A percentile compares a stretch with the other conserved stretches of the same genome.
These are phyloP conservation scores for Pachydiplax longipennis DNA, from an alignment of 2,888 invertebrate genomes.

Conservation along the genomic window DNA sequence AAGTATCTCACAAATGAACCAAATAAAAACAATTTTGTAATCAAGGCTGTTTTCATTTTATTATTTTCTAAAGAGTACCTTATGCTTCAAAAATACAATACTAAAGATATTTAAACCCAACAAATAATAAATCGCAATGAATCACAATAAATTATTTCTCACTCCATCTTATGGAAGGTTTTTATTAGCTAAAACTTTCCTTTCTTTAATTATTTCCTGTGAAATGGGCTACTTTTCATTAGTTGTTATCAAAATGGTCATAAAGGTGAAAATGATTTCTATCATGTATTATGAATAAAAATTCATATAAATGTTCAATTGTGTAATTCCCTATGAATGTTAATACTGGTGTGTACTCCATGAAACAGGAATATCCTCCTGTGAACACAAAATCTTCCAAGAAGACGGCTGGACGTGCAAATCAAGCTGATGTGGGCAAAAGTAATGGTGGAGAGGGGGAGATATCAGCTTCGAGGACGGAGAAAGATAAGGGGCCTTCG, in stretches of 20 bases:
- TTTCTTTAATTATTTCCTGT: too few species aligned
- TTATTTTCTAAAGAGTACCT: too few species aligned
- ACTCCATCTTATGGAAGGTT: too few species aligned
- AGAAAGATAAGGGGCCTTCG: slow-evolving; percentile 57
- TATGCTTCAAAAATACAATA: too few species aligned
- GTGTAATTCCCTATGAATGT: neutral
- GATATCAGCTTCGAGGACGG: slow-evolving; percentile 56
- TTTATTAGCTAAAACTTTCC: too few species aligned
- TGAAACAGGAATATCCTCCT: slow-evolving; percentile 67
- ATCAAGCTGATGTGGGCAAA: slow-evolving; percentile 55
- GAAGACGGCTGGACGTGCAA: slow-evolving; percentile 56
- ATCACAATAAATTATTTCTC: too few species aligned
- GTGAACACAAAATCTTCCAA: slow-evolving; percentile 62
- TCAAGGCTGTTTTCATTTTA: too few species aligned
- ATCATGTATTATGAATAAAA: neutral
- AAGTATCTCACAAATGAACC: too few species aligned
- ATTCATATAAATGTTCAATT: too few species aligned
- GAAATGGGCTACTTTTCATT: neutral
- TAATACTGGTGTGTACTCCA: neutral
- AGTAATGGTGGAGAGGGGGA: slow-evolving; percentile 59
- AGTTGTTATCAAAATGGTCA: neutral
- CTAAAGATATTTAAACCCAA: too few species aligned
- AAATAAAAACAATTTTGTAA: too few species aligned
- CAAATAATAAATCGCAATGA: too few species aligned
- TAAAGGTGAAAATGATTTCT: neutral